These are phyloP conservation scores for Diachasmimorpha longicaudata DNA, from an alignment of 1,140 invertebrate species.

Conservation along the genomic window DNA sequence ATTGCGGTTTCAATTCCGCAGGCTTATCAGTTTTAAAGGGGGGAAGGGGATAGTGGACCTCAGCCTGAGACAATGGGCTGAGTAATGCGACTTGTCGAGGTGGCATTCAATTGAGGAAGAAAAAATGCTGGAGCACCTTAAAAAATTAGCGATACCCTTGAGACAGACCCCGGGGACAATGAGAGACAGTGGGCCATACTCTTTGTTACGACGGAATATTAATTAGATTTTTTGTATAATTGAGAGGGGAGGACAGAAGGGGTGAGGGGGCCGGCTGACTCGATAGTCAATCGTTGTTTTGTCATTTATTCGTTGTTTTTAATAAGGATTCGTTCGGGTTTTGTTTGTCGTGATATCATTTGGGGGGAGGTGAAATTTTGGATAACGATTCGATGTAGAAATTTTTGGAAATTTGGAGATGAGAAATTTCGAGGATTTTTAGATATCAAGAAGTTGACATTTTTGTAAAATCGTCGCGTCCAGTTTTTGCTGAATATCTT, in stretches of 20 bases:
- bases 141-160: constrained; percentile 15
- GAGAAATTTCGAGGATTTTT: too few relatives aligned
- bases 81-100: neutral
- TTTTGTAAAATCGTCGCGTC: too few relatives aligned
- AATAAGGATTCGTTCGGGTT: neutral
- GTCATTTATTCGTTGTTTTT: neutral
- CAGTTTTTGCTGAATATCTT: too few relatives aligned
- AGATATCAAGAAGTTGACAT: too few relatives aligned
- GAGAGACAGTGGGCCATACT: neutral
- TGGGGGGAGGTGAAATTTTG: too few relatives aligned
- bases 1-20: neutral
- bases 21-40: neutral
- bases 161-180: constrained; percentile 9
- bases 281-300: neutral
- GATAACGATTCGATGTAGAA: too few relatives aligned
- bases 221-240: constrained; percentile 20
- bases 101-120: neutral
- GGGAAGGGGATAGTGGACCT: neutral
- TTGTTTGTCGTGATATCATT: too few relatives aligned
- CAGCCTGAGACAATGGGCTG: neutral
- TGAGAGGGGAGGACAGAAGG: neutral
- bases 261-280: neutral
- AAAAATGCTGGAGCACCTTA: neutral
- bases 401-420: too few relatives aligned
- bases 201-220: constrained; percentile 24